Conservation (phyloP, 2,113 vertebrate genomes). For the Bujurquina vittata region DNA sequence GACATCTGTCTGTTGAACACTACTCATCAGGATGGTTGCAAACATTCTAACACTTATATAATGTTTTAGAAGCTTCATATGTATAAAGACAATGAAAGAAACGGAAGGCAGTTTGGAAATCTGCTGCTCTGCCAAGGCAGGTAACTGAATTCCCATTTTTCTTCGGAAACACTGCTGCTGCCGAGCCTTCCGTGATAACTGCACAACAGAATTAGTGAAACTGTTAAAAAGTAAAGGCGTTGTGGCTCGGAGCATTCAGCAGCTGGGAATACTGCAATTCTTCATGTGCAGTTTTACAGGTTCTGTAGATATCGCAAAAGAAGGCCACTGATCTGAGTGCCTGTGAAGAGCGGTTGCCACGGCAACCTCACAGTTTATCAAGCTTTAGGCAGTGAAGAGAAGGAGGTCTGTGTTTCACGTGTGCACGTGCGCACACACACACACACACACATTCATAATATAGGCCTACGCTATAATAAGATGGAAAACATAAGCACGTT, state of each 20-base stretch:
- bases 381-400: slow-evolving; percentile 63
- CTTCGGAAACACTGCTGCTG: neutral
- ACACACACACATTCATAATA: neutral
- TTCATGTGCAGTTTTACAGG: slow-evolving; percentile 59
- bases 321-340: slow-evolving; percentile 69
- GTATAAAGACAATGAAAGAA: neutral
- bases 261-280: slow-evolving; percentile 43
- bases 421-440: neutral
- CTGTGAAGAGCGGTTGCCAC: slow-evolving; percentile 71
- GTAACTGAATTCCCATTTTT: neutral
- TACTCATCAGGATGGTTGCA: neutral
- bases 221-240: slow-evolving; percentile 21
- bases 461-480: neutral
- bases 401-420: slow-evolving; percentile 36
- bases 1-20: neutral
- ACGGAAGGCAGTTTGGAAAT: neutral
- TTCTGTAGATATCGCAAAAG: slow-evolving; percentile 56
- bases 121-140: neutral
- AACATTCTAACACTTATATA: neutral
- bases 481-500: neutral
- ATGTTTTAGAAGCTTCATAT: neutral
- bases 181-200: slow-evolving; percentile 18
- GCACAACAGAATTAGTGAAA: slow-evolving; percentile 6
- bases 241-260: slow-evolving; percentile 28
- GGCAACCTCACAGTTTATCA: slow-evolving; percentile 80